A percentile compares a stretch with the other conserved stretches of the same genome.
Conservation (phyloP, 2,113 vertebrate genomes). For the Hassar affinis region DNA sequence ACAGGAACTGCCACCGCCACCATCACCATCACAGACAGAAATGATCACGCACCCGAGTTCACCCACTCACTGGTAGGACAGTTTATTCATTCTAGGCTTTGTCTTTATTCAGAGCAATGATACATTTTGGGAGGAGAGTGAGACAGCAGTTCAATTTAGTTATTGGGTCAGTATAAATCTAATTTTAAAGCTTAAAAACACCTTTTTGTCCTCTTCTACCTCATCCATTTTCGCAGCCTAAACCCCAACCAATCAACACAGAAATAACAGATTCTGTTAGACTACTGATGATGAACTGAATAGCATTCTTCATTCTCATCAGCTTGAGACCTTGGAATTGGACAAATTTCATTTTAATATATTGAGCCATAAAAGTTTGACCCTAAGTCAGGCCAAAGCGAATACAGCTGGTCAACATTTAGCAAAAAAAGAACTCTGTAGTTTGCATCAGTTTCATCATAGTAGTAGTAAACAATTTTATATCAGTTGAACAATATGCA, state of each 20-base stretch:
- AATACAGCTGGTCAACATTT: not conserved
- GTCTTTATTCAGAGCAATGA: not conserved
- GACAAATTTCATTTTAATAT: not conserved
- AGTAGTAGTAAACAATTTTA: not conserved
- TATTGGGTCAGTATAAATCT: not conserved
- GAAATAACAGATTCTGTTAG: not conserved
- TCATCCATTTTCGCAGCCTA: not conserved
- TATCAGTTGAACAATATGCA: not conserved
- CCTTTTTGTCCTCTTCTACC: not conserved
- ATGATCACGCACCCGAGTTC: slow-evolving; percentile 95
- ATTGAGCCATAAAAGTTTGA: not conserved
- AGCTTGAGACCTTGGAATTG: not conserved
- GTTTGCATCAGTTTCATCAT: not conserved
- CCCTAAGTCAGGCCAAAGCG: not conserved
- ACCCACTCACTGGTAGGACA: slow-evolving; percentile 90
- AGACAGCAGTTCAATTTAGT: not conserved
- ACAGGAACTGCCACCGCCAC: slow-evolving; percentile 92
- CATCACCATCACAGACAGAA: slow-evolving; percentile 94
- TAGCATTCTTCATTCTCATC: not conserved
- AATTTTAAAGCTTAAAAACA: not conserved
- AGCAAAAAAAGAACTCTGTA: not conserved
- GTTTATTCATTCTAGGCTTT: not conserved
- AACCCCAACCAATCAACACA: not conserved
- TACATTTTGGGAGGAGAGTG: not conserved
- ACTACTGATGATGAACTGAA: not conserved